These are phyloP conservation scores for Clepsis dumicolana DNA, from an alignment of 2,888 invertebrate species.

Conservation along the genomic window DNA sequence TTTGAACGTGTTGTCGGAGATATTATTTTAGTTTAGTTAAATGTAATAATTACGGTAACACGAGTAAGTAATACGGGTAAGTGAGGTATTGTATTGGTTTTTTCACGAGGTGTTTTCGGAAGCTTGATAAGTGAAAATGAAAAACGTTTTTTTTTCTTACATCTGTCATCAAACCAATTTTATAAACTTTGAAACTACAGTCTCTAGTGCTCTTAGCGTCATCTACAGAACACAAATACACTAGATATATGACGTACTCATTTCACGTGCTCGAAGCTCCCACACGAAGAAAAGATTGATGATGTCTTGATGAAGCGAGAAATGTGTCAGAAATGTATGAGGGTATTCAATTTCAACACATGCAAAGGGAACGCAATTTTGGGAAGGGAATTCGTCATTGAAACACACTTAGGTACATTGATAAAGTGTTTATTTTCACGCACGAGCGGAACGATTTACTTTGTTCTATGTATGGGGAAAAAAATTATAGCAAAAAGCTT, in stretches of 20 bases:
- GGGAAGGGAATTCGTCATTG: constrained; percentile 14
- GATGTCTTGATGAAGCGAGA: constrained; percentile 37
- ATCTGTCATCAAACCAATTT: neutral
- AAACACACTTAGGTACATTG: constrained; percentile 6
- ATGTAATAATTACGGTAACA: too few species aligned
- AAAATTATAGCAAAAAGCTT: neutral
- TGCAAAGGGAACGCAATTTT: constrained; percentile 18
- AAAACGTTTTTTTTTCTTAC: too few species aligned
- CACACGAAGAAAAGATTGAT: constrained; percentile 42
- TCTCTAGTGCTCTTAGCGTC: neutral
- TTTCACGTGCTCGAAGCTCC: constrained; percentile 18
- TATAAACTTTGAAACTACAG: neutral
- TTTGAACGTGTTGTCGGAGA: too few species aligned
- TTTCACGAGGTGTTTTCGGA: too few species aligned
- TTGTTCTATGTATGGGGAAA: neutral
- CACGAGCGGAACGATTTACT: neutral
- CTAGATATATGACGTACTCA: constrained; percentile 25
- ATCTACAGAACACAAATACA: constrained; percentile 24
- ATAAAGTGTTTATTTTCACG: constrained; percentile 8
- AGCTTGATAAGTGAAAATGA: too few species aligned
- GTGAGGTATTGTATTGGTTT: too few species aligned
- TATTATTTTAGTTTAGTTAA: too few species aligned
- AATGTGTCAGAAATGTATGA: constrained; percentile 39
- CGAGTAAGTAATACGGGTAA: too few species aligned
- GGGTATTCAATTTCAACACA: constrained; percentile 36